phyloP scores from a whole-genome alignment of 2,113 vertebrate genomes.

The Platichthys stellatus region DNA sequence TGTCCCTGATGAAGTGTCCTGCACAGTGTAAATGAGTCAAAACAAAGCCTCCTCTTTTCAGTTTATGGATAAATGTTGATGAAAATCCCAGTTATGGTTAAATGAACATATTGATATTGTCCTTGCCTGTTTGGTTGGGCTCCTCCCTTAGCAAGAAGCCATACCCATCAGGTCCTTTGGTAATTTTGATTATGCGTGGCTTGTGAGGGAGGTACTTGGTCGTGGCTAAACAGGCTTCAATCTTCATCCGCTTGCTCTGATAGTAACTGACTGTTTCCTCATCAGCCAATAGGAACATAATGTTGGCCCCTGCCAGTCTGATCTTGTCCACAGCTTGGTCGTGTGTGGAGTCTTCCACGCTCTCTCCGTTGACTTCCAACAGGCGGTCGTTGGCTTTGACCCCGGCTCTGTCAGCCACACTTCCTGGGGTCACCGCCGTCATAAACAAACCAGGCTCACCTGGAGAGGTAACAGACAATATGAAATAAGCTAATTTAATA shows the following conservation, averaged over 20 bases:
- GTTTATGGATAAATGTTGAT: background rate
- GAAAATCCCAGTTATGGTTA: background rate
- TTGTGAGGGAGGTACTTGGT: slow-evolving; percentile 83
- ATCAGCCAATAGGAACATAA: slow-evolving; percentile 89
- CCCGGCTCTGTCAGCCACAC: slow-evolving; percentile 88
- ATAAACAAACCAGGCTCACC: slow-evolving; percentile 85
- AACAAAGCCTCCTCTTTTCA: background rate
- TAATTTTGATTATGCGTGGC: slow-evolving; percentile 84
- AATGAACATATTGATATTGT: background rate
- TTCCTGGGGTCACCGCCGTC: slow-evolving; percentile 80
- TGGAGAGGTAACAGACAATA: slow-evolving; percentile 57
- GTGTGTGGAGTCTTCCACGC: slow-evolving; percentile 83
- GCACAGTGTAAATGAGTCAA: background rate
- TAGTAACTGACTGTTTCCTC: slow-evolving; percentile 84
- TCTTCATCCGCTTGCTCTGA: slow-evolving; percentile 69
- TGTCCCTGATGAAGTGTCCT: slow-evolving; percentile 89
- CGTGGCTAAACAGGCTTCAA: slow-evolving; percentile 81
- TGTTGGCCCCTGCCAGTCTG: slow-evolving; percentile 78
- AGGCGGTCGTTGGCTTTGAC: slow-evolving; percentile 85
- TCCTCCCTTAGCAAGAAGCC: slow-evolving; percentile 88
- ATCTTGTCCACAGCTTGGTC: slow-evolving; percentile 88
- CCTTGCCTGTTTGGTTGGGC: slow-evolving; percentile 60
- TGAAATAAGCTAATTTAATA: background rate
- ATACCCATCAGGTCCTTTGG: slow-evolving; percentile 84
- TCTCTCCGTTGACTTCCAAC: slow-evolving; percentile 91